Percentiles rank a stretch among this genome's conserved stretches.
Evolutionary conservation across 2,797 vertebrate species (phyloP).

Genomic region (Margarornis squamiger): DNA sequence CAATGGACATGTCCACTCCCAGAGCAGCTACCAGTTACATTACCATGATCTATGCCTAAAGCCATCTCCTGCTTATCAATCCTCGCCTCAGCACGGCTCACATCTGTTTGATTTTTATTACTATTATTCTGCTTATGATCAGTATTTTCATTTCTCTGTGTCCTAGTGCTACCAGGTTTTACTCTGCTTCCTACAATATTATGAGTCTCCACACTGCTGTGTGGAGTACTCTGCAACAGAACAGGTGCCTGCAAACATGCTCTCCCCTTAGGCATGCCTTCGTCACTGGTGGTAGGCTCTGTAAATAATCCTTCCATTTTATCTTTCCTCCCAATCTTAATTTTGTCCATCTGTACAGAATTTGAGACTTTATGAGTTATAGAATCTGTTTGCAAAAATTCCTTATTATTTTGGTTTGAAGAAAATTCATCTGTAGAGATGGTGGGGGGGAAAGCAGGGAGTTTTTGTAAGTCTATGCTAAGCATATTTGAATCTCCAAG

Average conservation of each 20-base stretch:
- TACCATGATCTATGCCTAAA: neutral
- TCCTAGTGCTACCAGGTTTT: neutral
- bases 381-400: neutral
- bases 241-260: neutral
- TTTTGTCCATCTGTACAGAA: neutral
- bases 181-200: neutral
- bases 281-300: neutral
- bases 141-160: neutral
- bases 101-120: neutral
- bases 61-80: neutral
- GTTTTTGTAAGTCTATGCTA: neutral
- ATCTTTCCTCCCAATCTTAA: neutral
- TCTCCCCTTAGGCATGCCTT: neutral
- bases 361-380: constrained; percentile 13
- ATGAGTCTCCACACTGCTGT: neutral
- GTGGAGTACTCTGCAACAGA: neutral
- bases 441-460: neutral
- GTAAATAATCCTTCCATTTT: neutral
- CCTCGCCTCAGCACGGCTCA: neutral
- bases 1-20: neutral
- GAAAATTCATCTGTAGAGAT: neutral
- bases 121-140: neutral
- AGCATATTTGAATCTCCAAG: neutral
- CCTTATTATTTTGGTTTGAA: constrained; percentile 25
- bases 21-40: neutral